Percentiles rank a stretch among this genome's conserved stretches.
These are phyloP conservation scores for Panthera leo DNA, from an alignment of 2,113 vertebrate genomes.

Conservation along the genomic window DNA sequence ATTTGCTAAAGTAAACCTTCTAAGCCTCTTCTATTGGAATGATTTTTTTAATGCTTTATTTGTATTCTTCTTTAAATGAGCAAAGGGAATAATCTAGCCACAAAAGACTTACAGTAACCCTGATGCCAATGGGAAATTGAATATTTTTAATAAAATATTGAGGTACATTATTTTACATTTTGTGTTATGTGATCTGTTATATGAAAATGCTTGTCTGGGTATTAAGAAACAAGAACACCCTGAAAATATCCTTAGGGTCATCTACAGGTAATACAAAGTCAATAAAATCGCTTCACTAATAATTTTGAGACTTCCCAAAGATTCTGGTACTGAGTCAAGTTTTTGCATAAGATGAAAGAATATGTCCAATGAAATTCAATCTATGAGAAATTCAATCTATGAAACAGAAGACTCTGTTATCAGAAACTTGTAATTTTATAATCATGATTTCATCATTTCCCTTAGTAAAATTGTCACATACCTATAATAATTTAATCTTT, in stretches of 20 bases:
- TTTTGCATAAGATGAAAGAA: background rate
- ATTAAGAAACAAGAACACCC: conserved; percentile 1
- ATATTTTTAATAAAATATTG: conserved; percentile 61
- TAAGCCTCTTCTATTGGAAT: background rate
- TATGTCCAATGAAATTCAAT: background rate
- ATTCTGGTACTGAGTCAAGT: background rate
- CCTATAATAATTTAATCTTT: conserved; percentile 21
- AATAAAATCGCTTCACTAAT: conserved; percentile 34
- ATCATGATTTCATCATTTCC: background rate
- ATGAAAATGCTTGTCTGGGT: conserved; percentile 19
- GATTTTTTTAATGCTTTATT: conserved; percentile 9
- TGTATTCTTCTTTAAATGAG: conserved; percentile 64
- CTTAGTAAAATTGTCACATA: background rate
- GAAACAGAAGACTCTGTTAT: background rate
- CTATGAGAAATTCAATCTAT: background rate
- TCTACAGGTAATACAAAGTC: background rate
- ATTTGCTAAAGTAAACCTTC: conserved; percentile 45
- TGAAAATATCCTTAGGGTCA: conserved; percentile 41
- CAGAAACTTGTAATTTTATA: background rate
- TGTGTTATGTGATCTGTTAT: conserved; percentile 30
- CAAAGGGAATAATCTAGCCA: conserved; percentile 34
- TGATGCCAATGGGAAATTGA: conserved; percentile 43
- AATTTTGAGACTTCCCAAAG: conserved; percentile 17
- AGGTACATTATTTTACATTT: conserved; percentile 15
- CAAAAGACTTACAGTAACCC: conserved; percentile 38